Conservation (phyloP, 2,888 invertebrate species). For the Thereva nobilitata region DNA sequence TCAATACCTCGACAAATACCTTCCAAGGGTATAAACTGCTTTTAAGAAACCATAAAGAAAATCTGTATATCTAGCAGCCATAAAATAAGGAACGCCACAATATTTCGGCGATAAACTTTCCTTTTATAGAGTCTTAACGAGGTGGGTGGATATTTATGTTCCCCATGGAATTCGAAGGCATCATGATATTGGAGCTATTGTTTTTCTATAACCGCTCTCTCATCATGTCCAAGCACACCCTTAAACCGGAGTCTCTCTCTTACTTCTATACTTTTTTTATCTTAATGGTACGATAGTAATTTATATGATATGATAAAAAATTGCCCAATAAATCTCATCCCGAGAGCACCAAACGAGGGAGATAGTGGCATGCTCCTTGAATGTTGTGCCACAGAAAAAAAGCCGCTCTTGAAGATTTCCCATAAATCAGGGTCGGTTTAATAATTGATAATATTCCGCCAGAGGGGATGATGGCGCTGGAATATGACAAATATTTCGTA, state of each 20-base stretch:
- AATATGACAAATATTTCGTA: conserved; percentile 37
- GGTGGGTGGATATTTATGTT: conserved; percentile 40
- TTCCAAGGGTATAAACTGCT: too few relatives aligned
- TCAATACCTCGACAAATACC: too few relatives aligned
- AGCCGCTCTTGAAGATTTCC: conserved; percentile 19
- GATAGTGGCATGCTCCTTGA: not conserved
- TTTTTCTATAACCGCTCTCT: conserved; percentile 36
- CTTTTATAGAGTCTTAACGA: conserved; percentile 34
- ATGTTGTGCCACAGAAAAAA: conserved; percentile 9
- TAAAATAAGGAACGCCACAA: conserved; percentile 35
- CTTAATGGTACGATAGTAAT: conserved; percentile 40
- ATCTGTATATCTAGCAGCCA: not conserved
- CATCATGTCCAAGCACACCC: conserved; percentile 21
- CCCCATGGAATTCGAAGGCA: conserved; percentile 33
- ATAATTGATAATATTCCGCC: conserved; percentile 39
- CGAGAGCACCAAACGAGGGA: not conserved
- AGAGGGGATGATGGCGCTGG: conserved; percentile 4
- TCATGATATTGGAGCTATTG: conserved; percentile 33
- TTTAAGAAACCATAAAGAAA: too few relatives aligned
- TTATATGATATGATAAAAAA: conserved; percentile 41
- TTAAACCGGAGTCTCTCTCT: not conserved
- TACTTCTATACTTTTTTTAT: conserved; percentile 34
- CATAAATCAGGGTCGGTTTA: conserved; percentile 38
- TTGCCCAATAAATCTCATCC: conserved; percentile 38
- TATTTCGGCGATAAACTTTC: conserved; percentile 37